Percentiles rank a stretch among this genome's conserved stretches.
Evolutionary conservation across 2,113 vertebrate species (phyloP).

Genomic region (Dermatemys mawii): DNA sequence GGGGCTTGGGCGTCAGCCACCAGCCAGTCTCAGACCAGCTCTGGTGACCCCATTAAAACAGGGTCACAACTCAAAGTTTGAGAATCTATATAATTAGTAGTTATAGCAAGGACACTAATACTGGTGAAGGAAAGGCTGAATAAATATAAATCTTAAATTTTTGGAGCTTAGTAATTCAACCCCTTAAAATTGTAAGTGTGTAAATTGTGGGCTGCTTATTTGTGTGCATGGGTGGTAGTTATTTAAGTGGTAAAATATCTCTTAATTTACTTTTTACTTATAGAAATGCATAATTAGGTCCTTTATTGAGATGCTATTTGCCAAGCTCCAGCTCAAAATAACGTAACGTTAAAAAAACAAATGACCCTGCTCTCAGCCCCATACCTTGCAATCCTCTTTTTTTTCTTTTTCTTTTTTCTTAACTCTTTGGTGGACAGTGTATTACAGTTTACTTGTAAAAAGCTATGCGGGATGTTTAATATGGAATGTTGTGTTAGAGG

Average conservation of each 20-base stretch:
- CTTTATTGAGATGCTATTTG: slow-evolving; percentile 43
- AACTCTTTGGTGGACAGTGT: slow-evolving; percentile 41
- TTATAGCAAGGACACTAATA: background rate
- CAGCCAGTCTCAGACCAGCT: too few species aligned
- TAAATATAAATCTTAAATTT: slow-evolving; percentile 1
- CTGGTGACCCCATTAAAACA: too few species aligned
- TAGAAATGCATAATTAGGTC: slow-evolving; percentile 49
- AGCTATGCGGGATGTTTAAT: slow-evolving; percentile 45
- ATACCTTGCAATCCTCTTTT: slow-evolving; percentile 30
- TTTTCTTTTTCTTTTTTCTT: slow-evolving; percentile 52
- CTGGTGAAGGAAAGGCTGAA: background rate
- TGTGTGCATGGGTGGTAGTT: slow-evolving; percentile 16
- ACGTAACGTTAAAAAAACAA: slow-evolving; percentile 35
- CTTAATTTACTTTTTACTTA: slow-evolving; percentile 36
- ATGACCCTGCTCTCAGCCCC: background rate
- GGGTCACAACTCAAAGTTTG: too few species aligned
- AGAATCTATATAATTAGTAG: background rate
- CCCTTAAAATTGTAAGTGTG: slow-evolving; percentile 19
- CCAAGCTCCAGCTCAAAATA: slow-evolving; percentile 48
- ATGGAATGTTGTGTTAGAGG: slow-evolving; percentile 44
- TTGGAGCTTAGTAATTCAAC: background rate
- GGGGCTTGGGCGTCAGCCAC: too few species aligned
- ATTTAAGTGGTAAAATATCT: slow-evolving; percentile 13
- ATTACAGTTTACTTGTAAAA: slow-evolving; percentile 25
- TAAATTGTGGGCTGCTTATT: background rate